A percentile compares a stretch with the other conserved stretches of the same genome.
Conservation (phyloP, 2,797 vertebrate species). For the Mycteria americana region DNA sequence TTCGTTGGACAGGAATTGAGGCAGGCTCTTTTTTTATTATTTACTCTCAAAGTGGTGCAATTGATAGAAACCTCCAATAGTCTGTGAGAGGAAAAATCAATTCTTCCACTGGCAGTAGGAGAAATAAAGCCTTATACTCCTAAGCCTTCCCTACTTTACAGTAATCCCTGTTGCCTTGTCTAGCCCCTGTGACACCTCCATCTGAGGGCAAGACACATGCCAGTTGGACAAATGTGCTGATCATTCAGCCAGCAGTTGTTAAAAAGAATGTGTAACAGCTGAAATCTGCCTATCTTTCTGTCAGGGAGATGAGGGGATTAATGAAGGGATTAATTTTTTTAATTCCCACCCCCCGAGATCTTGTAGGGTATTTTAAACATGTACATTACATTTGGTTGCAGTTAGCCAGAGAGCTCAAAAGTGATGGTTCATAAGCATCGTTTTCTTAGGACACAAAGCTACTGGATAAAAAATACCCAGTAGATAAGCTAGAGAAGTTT, state of each 20-base stretch:
- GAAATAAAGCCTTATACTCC: background rate
- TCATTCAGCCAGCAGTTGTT: background rate
- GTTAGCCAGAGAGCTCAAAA: background rate
- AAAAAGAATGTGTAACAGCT: background rate
- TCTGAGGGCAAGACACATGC: background rate
- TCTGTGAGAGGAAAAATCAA: background rate
- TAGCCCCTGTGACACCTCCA: background rate
- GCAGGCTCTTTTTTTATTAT: background rate
- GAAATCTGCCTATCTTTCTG: background rate
- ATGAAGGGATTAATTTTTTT: background rate
- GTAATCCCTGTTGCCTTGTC: background rate
- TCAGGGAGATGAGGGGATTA: background rate
- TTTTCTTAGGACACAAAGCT: background rate
- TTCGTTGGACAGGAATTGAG: background rate
- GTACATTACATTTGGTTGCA: background rate
- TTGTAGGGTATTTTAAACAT: background rate
- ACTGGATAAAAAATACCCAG: background rate
- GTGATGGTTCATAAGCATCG: accelerated
- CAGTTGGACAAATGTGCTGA: background rate
- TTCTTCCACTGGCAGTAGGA: background rate
- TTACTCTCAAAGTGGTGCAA: background rate
- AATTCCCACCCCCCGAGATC: background rate
- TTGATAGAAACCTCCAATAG: background rate
- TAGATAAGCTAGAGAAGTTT: background rate
- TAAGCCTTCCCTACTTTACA: background rate